These are phyloP conservation scores for Chelonus formosanus DNA, from an alignment of 2,888 invertebrate species.

Conservation along the genomic window DNA sequence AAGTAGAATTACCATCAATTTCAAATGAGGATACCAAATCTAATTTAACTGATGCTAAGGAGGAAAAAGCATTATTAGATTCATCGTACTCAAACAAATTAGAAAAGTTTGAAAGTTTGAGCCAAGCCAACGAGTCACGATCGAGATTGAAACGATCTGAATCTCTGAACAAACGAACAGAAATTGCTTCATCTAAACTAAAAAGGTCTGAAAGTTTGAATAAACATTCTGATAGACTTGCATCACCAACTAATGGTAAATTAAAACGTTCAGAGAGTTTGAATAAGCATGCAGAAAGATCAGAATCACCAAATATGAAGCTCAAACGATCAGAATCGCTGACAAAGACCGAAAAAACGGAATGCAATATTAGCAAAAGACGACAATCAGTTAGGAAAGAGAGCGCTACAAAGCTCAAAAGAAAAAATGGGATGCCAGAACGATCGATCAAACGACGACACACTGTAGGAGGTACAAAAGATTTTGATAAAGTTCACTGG, in stretches of 20 bases:
- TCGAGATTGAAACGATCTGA: slow-evolving; percentile 71
- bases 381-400: slow-evolving; percentile 68
- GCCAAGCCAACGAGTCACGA: slow-evolving; percentile 56
- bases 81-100: slow-evolving; percentile 57
- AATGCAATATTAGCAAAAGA: slow-evolving; percentile 80
- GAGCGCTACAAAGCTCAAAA: slow-evolving; percentile 72
- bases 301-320: slow-evolving; percentile 63
- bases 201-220: slow-evolving; percentile 73
- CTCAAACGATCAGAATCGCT: slow-evolving; percentile 72
- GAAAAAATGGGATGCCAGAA: slow-evolving; percentile 82
- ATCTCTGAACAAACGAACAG: slow-evolving; percentile 71
- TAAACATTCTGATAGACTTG: slow-evolving; percentile 64
- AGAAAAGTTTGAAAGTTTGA: slow-evolving; percentile 59
- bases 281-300: slow-evolving; percentile 60
- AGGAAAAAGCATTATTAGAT: slow-evolving; percentile 34
- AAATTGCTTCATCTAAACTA: slow-evolving; percentile 67
- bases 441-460: slow-evolving; percentile 87
- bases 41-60: slow-evolving; percentile 10
- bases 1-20: slow-evolving; percentile 35
- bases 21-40: slow-evolving; percentile 20
- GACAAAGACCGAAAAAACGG: slow-evolving; percentile 79
- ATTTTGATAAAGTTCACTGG: slow-evolving; percentile 75
- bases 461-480: slow-evolving; percentile 93
- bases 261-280: slow-evolving; percentile 61
- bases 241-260: slow-evolving; percentile 55